Conservation (phyloP, 2,113 vertebrate genomes). For the Chaetops frenatus region DNA sequence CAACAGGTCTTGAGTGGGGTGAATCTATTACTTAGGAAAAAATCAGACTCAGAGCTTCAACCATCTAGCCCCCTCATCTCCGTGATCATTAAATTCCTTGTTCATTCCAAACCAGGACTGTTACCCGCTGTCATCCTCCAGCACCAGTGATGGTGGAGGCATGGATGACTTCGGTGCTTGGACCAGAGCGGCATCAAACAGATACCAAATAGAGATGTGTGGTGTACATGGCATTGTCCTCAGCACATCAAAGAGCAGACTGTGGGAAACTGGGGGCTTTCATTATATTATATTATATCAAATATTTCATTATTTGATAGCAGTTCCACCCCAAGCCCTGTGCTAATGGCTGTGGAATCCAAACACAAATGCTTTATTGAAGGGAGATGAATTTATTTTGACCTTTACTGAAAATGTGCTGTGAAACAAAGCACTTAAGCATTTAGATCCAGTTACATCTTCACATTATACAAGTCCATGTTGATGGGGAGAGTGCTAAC, state of each 20-base stretch:
- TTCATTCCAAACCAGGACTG: not conserved
- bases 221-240: not conserved
- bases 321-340: constrained; percentile 11
- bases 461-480: constrained; percentile 60
- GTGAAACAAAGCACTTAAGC: constrained; percentile 75
- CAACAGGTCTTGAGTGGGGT: not conserved
- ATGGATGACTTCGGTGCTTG: not conserved
- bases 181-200: not conserved
- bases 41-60: not conserved
- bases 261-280: not conserved
- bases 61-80: not conserved
- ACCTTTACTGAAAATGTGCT: constrained; percentile 75
- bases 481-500: constrained; percentile 62
- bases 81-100: not conserved
- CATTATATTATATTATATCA: too few relatives aligned
- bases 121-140: accelerated
- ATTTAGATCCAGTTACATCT: constrained; percentile 69
- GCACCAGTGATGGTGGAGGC: not conserved
- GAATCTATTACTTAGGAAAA: not conserved
- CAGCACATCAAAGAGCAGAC: not conserved
- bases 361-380: constrained; percentile 61
- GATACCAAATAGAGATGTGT: not conserved
- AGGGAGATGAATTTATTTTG: constrained; percentile 72
- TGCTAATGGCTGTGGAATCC: not conserved
- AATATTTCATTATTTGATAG: constrained; percentile 23